Evolutionary conservation across 2,113 vertebrate genomes (phyloP).

Genomic region (Oryzias melastigma): DNA sequence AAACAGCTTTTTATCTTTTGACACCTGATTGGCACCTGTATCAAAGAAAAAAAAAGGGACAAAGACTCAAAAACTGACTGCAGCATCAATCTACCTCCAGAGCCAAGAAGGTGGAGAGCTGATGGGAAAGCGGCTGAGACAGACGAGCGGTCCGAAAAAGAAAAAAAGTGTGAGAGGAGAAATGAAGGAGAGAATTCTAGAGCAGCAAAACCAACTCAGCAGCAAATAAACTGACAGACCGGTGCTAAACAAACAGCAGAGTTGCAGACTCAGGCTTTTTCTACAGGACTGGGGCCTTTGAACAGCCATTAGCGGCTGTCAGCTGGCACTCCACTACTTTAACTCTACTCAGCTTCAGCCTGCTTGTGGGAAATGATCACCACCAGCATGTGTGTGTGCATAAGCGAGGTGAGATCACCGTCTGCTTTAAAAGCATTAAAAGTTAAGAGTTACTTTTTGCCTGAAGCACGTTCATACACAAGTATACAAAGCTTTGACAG

Average conservation of each 20-base stretch:
- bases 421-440: slow-evolving; percentile 43
- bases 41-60: slow-evolving; percentile 4
- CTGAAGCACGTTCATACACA: slow-evolving; percentile 33
- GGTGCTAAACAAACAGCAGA: slow-evolving; percentile 62
- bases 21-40: no score
- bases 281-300: slow-evolving; percentile 43
- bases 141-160: slow-evolving; percentile 50
- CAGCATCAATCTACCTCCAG: slow-evolving; percentile 7
- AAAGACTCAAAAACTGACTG: neutral
- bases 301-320: slow-evolving; percentile 56
- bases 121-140: slow-evolving; percentile 55
- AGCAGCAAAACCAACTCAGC: slow-evolving; percentile 55
- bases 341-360: slow-evolving; percentile 47
- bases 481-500: slow-evolving; percentile 41
- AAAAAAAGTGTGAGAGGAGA: slow-evolving; percentile 59
- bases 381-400: slow-evolving; percentile 28
- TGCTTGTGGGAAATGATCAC: slow-evolving; percentile 46
- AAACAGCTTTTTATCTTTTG: no score
- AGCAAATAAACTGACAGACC: slow-evolving; percentile 61
- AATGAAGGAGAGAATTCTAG: slow-evolving; percentile 53
- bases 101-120: slow-evolving; percentile 35
- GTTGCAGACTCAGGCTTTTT: slow-evolving; percentile 66
- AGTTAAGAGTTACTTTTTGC: slow-evolving; percentile 36
- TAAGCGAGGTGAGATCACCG: slow-evolving; percentile 34
- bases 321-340: slow-evolving; percentile 40